Percentiles rank a stretch among this genome's conserved stretches.
phyloP scores from a whole-genome alignment of 1,140 invertebrate species.

The Pseudomyrmex gracilis region DNA sequence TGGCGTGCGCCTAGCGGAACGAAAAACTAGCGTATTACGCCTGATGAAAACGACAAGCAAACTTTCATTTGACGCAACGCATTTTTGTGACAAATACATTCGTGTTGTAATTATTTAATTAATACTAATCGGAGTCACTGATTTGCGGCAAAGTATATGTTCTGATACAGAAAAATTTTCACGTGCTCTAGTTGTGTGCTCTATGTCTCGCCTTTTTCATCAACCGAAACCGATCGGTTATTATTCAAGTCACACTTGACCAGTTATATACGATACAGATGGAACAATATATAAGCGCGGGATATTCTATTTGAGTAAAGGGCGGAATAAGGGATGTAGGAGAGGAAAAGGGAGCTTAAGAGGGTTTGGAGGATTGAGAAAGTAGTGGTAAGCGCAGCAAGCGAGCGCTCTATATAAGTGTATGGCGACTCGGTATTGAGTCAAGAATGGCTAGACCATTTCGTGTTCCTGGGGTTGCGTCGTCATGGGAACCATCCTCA shows the following conservation, averaged over 20 bases:
- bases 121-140: too few species aligned
- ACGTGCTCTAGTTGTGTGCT: constrained; percentile 8
- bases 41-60: constrained; percentile 40
- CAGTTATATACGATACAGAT: constrained; percentile 52
- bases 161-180: constrained; percentile 57
- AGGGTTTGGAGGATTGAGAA: constrained; percentile 65
- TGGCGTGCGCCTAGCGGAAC: constrained; percentile 72
- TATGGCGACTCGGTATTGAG: constrained; percentile 73
- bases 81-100: constrained; percentile 6
- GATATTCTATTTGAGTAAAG: constrained; percentile 61
- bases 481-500: constrained; percentile 84
- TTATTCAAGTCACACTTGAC: constrained; percentile 48
- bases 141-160: neutral
- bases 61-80: neutral
- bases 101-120: too few species aligned
- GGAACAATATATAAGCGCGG: constrained; percentile 65
- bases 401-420: constrained; percentile 58
- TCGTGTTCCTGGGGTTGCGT: constrained; percentile 81
- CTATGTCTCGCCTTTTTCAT: constrained; percentile 27
- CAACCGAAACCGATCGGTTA: constrained; percentile 38
- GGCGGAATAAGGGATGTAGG: constrained; percentile 31
- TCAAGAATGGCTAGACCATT: constrained; percentile 82
- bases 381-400: constrained; percentile 65
- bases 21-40: constrained; percentile 30
- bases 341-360: constrained; percentile 55